Base-by-base conservation (phyloP, 2,888 invertebrate species). In the Lepidocyrtinus sp. region DNA sequence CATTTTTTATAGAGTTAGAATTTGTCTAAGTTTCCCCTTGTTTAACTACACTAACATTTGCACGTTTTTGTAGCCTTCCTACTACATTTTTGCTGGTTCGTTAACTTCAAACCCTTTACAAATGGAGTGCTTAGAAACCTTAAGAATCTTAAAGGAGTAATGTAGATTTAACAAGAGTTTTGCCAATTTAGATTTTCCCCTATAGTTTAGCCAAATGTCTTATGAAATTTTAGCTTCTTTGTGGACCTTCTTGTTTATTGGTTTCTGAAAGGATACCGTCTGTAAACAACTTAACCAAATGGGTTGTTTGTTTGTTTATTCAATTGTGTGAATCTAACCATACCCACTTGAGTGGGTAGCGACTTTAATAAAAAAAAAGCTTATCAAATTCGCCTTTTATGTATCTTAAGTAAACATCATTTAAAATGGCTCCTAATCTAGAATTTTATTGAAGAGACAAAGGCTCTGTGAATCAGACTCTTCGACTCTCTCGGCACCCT, bases 1-100 rank as follows among this genome's bases (percentile, higher is more conserved):
- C 19, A 26, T 3, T 50, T 68, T 68, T 9, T 50, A 21, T 55
- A n/a, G n/a, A n/a, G n/a, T n/a, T n/a, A n/a, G n/a, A n/a, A n/a
- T n/a, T 25, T 25, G 7, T 12, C 45, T 46, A 15, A 27, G 36
- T 9, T 27, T 67, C 27, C 27, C 15, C 50, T 50, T 50, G 50
- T 50, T 50, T 27, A 46, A 68, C 68, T 68, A 70, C 70, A 63
- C 15, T 46, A 45, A 71, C 55, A 78, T 64, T 72, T 72, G 67
- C 63, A 50, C 45, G 27, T 19, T 50, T 67, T 72, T 59, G 9
- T 77, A 46, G 17, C 68, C 46, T 72, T 72, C 72, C 61, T 71
- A 69, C 68, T 55, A 68, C 73, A 78, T 69, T 73, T 78, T 78
- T 78, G 45, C 69, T 69, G 78, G 78, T 78, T 78, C 78, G 78